These are phyloP conservation scores for Glaucidium brasilianum DNA, from an alignment of 2,113 vertebrate genomes.

Conservation along the genomic window DNA sequence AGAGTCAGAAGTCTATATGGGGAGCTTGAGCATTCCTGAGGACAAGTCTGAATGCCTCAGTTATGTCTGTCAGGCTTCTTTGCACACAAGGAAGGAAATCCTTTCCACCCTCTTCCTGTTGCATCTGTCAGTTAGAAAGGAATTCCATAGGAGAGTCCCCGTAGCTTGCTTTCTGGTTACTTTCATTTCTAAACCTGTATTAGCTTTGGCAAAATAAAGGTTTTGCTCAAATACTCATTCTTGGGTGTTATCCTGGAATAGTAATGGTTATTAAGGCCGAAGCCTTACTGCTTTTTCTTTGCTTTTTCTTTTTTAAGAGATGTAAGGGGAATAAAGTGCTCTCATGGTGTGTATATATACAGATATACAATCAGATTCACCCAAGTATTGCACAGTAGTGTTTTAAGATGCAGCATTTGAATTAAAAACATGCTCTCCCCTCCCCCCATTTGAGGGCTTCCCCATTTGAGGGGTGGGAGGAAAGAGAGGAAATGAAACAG, in stretches of 20 bases:
- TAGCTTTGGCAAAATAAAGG: neutral
- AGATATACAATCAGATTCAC: neutral
- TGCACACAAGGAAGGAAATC: neutral
- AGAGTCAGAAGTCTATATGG: neutral
- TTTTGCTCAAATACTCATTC: neutral
- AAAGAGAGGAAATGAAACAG: constrained; percentile 32
- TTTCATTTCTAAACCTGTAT: neutral
- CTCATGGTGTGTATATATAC: neutral
- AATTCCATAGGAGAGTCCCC: neutral
- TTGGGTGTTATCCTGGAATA: neutral
- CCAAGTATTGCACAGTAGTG: neutral
- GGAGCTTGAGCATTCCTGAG: neutral
- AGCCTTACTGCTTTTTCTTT: neutral
- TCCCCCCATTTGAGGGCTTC: neutral
- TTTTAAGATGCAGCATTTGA: neutral
- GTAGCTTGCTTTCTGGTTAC: neutral
- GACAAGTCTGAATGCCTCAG: neutral
- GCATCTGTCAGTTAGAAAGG: neutral
- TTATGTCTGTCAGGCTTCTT: neutral
- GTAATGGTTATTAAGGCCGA: neutral
- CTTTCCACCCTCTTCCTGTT: neutral
- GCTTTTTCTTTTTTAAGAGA: neutral
- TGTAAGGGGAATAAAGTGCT: neutral
- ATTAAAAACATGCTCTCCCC: neutral
- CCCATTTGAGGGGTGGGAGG: neutral